phyloP scores from a whole-genome alignment of 1,140 invertebrate species.

The Hycleus phaleratus region DNA sequence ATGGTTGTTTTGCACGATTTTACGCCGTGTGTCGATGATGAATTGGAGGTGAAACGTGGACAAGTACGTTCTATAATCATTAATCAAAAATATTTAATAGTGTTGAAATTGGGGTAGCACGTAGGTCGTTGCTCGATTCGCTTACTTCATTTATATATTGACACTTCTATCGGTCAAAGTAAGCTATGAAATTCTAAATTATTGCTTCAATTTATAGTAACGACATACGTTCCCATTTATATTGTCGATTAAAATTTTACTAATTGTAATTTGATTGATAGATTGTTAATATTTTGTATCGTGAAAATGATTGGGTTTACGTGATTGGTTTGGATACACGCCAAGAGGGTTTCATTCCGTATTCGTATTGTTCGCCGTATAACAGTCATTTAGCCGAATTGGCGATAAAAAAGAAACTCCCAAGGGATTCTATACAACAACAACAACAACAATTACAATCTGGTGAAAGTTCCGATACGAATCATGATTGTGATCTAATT shows the following conservation, averaged over 20 bases:
- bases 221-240: neutral
- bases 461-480: constrained; percentile 32
- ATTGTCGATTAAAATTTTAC: neutral
- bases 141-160: no score
- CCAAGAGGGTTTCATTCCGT: constrained; percentile 89
- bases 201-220: no score
- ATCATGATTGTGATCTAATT: constrained; percentile 36
- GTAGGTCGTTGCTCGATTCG: neutral
- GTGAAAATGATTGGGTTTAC: constrained; percentile 96
- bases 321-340: constrained; percentile 82
- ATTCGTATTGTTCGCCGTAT: constrained; percentile 85
- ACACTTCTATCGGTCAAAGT: no score
- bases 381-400: constrained; percentile 69
- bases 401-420: constrained; percentile 78
- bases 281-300: constrained; percentile 85
- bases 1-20: constrained; percentile 95
- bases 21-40: constrained; percentile 89
- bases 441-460: constrained; percentile 27
- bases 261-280: constrained; percentile 32
- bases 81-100: no score
- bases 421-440: constrained; percentile 44
- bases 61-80: constrained; percentile 34
- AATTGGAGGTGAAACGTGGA: constrained; percentile 68
- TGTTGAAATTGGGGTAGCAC: no score
- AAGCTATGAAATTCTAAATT: no score